A percentile compares a stretch with the other conserved stretches of the same genome.
phyloP scores from a whole-genome alignment of 2,888 invertebrate genomes.

The Orgyia antiqua region DNA sequence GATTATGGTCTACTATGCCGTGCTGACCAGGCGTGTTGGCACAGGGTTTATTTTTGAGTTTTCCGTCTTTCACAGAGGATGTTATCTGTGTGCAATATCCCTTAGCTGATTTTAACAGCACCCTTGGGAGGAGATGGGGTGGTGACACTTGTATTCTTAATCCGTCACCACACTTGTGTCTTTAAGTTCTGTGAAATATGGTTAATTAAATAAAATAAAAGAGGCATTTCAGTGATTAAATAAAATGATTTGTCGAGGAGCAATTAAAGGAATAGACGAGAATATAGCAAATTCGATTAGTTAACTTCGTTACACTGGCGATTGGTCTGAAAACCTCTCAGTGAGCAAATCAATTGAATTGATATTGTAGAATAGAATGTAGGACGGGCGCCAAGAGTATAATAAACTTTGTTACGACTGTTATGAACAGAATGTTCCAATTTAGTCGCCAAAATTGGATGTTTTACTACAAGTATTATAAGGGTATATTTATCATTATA shows the following conservation, averaged over 20 bases:
- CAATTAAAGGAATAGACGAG: conserved; percentile 13
- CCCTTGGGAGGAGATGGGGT: too few species aligned
- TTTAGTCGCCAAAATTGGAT: conserved; percentile 38
- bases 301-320: conserved; percentile 29
- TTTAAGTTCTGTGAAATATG: too few species aligned
- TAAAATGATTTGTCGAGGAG: conserved; percentile 11
- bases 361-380: conserved; percentile 49
- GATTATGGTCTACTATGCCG: too few species aligned
- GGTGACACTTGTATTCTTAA: too few species aligned
- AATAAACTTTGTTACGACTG: conserved; percentile 54
- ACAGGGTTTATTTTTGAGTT: too few species aligned
- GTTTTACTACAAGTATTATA: conserved; percentile 20
- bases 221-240: conserved; percentile 3
- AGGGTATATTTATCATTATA: too few species aligned
- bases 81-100: too few species aligned
- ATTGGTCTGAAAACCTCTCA: conserved; percentile 37
- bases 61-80: too few species aligned
- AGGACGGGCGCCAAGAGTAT: conserved; percentile 68
- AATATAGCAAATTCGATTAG: conserved; percentile 29
- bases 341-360: conserved; percentile 53
- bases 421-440: conserved; percentile 33
- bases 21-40: too few species aligned
- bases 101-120: too few species aligned
- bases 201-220: too few species aligned
- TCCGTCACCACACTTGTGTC: too few species aligned